Conservation (phyloP, 1,140 invertebrate species). For the Mycetomoellerius zeteki region DNA sequence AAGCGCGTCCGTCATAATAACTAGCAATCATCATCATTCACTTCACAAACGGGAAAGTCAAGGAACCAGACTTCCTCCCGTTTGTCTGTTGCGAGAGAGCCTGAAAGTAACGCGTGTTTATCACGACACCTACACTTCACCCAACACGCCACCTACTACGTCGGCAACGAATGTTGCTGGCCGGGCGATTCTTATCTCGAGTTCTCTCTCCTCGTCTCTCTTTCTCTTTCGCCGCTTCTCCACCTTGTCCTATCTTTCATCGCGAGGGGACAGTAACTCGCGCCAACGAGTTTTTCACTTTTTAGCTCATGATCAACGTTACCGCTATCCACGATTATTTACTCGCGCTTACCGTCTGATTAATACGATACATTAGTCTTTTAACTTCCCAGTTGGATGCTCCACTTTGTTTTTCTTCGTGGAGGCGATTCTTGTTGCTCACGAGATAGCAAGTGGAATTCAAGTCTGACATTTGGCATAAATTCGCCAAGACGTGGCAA, state of each 20-base stretch:
- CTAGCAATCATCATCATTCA: constrained; percentile 41
- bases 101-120: constrained; percentile 79
- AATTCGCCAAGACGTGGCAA: constrained; percentile 11
- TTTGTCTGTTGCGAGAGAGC: constrained; percentile 72
- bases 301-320: constrained; percentile 44
- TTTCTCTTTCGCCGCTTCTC: constrained; percentile 55
- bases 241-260: constrained; percentile 73
- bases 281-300: constrained; percentile 61
- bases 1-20: constrained; percentile 44
- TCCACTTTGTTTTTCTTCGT: constrained; percentile 2
- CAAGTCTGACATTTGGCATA: neutral
- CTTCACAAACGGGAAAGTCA: constrained; percentile 68
- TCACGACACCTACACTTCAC: constrained; percentile 65
- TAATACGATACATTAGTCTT: constrained; percentile 33
- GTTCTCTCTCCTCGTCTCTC: constrained; percentile 55
- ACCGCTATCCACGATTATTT: constrained; percentile 39
- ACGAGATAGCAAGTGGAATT: neutral
- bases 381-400: neutral
- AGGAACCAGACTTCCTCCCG: constrained; percentile 72
- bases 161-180: constrained; percentile 74
- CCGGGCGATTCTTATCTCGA: constrained; percentile 75
- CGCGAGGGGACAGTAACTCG: constrained; percentile 73
- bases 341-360: constrained; percentile 4
- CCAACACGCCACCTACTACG: constrained; percentile 74
- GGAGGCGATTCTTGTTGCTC: neutral